Evolutionary conservation across 2,113 vertebrate genomes (phyloP).

Genomic region (Mugil cephalus): DNA sequence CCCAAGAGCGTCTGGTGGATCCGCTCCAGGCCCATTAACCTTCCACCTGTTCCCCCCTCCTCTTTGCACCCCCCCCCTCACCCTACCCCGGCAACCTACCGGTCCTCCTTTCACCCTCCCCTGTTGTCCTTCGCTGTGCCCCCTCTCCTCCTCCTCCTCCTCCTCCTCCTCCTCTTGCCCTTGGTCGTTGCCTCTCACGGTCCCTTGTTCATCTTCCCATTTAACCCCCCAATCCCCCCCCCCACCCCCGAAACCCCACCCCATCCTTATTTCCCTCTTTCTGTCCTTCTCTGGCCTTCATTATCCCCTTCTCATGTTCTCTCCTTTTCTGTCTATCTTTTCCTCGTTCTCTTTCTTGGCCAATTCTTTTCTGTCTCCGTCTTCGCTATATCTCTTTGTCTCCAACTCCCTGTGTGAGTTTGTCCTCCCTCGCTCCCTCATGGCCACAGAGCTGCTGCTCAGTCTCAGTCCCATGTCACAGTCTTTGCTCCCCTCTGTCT

Average conservation of each 20-base stretch:
- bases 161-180: conserved; percentile 91
- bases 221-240: conserved; percentile 41
- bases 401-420: conserved; percentile 14
- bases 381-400: conserved; percentile 15
- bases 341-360: conserved; percentile 6
- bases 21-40: conserved; percentile 99
- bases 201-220: conserved; percentile 93
- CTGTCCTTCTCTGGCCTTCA: conserved; percentile 81
- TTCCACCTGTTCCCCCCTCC: conserved; percentile 97
- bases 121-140: conserved; percentile 85
- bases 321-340: conserved; percentile 6
- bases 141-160: conserved; percentile 73
- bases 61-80: conserved; percentile 78
- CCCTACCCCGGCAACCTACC: conserved; percentile 62
- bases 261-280: conserved; percentile 47
- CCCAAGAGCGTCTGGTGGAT: conserved; percentile 96
- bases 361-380: conserved; percentile 2
- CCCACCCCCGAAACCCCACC: conserved; percentile 25
- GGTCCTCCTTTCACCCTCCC: conserved; percentile 76
- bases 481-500: conserved; percentile 1
- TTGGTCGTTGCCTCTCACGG: conserved; percentile 87
- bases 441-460: background rate
- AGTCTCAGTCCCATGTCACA: conserved; percentile 21
- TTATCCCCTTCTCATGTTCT: conserved; percentile 87
- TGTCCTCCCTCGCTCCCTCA: conserved; percentile 22